A percentile compares a stretch with the other conserved stretches of the same genome.
phyloP scores from a whole-genome alignment of 1,140 invertebrate species.

The Procambarus clarkii region DNA sequence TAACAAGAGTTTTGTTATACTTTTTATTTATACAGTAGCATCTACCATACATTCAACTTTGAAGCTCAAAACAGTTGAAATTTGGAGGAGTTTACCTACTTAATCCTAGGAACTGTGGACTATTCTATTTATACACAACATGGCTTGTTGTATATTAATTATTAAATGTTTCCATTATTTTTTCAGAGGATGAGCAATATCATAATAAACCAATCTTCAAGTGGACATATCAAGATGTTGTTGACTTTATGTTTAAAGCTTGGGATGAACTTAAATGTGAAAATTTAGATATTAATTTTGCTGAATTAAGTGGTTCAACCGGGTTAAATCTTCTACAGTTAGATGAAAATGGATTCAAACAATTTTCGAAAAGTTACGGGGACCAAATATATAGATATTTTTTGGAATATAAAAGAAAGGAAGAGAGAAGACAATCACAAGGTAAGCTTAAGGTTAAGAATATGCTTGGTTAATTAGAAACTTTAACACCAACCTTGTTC shows the following conservation, averaged over 20 bases:
- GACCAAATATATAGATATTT: constrained; percentile 15
- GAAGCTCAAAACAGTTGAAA: too few species aligned
- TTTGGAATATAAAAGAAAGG: not conserved
- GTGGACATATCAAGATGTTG: constrained; percentile 35
- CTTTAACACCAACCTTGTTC: too few species aligned
- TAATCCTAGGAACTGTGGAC: too few species aligned
- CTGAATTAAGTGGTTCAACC: not conserved
- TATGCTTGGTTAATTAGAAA: not conserved
- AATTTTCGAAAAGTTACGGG: constrained; percentile 1
- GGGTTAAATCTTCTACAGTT: constrained; percentile 18
- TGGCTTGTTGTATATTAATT: not conserved
- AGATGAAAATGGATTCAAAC: constrained; percentile 12
- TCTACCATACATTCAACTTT: too few species aligned
- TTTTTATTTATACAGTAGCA: too few species aligned
- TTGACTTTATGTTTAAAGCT: constrained; percentile 27
- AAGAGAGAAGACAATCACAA: not conserved
- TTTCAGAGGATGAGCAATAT: constrained; percentile 13
- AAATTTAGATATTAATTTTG: constrained; percentile 13
- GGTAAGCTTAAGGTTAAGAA: not conserved
- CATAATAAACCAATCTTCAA: constrained; percentile 12
- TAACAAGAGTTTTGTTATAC: too few species aligned
- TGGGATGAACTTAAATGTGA: constrained; percentile 1
- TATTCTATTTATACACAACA: too few species aligned
- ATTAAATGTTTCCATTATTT: not conserved
- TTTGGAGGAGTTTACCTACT: too few species aligned